Percentiles rank a stretch among this genome's conserved stretches.
Evolutionary conservation across 2,113 vertebrate genomes (phyloP).

Genomic region (Hippocampus abdominalis): DNA sequence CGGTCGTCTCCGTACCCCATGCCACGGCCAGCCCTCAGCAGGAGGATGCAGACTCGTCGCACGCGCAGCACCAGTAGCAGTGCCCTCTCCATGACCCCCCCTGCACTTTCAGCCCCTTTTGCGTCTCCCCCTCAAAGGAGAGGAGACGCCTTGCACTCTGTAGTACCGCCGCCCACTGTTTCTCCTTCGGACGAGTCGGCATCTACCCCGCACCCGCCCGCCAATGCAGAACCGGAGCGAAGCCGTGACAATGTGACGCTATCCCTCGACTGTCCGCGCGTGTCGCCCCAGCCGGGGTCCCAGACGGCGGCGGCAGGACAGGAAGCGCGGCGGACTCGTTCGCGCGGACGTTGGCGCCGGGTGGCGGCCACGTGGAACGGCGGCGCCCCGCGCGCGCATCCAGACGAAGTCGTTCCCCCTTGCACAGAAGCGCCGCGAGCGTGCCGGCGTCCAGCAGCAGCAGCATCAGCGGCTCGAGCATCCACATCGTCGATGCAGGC

Average conservation of each 20-base stretch:
- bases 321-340: conserved; percentile 79
- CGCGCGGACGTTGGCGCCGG: conserved; percentile 78
- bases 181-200: conserved; percentile 41
- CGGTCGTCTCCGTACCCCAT: conserved; percentile 59
- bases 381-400: conserved; percentile 74
- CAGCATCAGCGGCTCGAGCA: conserved; percentile 26
- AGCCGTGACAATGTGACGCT: conserved; percentile 50
- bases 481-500: conserved; percentile 39
- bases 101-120: conserved; percentile 54
- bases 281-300: conserved; percentile 43
- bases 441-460: conserved; percentile 39
- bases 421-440: conserved; percentile 65
- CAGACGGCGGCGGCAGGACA: conserved; percentile 42
- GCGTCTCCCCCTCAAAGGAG: conserved; percentile 47
- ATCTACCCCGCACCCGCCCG: conserved; percentile 43
- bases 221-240: conserved; percentile 58
- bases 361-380: conserved; percentile 62
- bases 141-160: conserved; percentile 57
- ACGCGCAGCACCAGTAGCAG: conserved; percentile 70
- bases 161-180: conserved; percentile 40
- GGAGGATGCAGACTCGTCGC: conserved; percentile 71
- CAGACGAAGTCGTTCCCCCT: conserved; percentile 83
- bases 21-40: conserved; percentile 60
- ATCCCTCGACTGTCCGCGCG: conserved; percentile 59
- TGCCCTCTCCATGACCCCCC: conserved; percentile 48